phyloP scores from a whole-genome alignment of 35 echinoderm and acorn worm species.

The Eucidaris tribuloides region DNA sequence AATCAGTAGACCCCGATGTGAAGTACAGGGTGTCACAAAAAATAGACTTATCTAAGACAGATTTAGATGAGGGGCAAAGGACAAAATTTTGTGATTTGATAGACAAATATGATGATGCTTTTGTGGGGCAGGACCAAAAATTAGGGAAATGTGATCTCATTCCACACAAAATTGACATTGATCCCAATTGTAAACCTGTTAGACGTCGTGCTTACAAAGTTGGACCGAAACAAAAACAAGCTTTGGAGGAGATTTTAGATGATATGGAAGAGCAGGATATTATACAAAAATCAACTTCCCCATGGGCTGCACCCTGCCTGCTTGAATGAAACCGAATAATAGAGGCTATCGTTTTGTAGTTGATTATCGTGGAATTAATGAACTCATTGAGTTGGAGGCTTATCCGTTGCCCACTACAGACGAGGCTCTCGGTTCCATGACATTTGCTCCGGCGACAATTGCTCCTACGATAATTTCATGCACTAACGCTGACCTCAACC shows the following conservation, averaged over 20 bases:
- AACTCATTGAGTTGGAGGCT: slow-evolving; percentile 17
- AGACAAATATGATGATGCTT: background rate
- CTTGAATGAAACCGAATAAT: background rate
- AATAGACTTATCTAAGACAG: background rate
- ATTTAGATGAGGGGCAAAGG: background rate
- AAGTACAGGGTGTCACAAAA: background rate
- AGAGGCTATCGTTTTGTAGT: slow-evolving; percentile 32
- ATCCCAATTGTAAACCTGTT: slow-evolving; percentile 1
- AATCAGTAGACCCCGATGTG: too few relatives aligned
- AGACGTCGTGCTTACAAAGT: background rate
- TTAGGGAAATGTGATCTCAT: slow-evolving; percentile 25
- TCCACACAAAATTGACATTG: background rate
- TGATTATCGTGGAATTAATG: slow-evolving; percentile 25
- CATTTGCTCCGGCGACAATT: too few relatives aligned
- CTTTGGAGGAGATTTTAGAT: slow-evolving; percentile 8
- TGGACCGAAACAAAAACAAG: slow-evolving; percentile 18
- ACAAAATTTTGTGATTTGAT: background rate
- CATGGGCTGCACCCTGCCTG: slow-evolving; percentile 10
- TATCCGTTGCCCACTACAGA: slow-evolving; percentile 15
- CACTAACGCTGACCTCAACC: too few relatives aligned
- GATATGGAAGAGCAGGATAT: slow-evolving; percentile 22
- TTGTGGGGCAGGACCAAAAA: slow-evolving; percentile 4
- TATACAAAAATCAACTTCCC: slow-evolving; percentile 8
- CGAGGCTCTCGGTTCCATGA: too few relatives aligned
- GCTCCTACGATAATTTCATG: too few relatives aligned